Evolutionary conservation across 2,797 vertebrate genomes (phyloP), one percentile per base, ranked within the genome.

Genomic region (Poecilia velifera): DNA sequence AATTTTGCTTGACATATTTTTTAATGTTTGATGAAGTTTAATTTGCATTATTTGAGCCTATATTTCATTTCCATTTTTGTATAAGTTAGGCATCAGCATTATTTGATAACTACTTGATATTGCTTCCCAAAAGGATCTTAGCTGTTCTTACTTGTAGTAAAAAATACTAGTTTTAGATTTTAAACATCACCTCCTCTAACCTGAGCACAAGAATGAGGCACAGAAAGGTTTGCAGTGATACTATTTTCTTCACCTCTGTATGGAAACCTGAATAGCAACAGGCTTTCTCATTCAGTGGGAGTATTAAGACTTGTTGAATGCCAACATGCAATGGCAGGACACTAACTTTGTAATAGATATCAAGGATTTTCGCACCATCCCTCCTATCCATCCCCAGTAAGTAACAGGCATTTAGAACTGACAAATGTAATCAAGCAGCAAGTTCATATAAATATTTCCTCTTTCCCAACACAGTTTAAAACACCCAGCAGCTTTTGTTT

Each of bases 271-370:
- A 55, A 81, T 18, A 43, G 49, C 76, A 49, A 43, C 81, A 82
- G 73, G 73, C 72, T 72, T 86, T 86, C 16, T 78, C 22, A 77
- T 83, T 85, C 7, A 5, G 62, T 83, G 59, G 39, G 76, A 89
- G 82, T 74, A 36, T 41, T 41, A 41, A 41, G 31, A 64, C 34
- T 31, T 49, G 46, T 31, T 77, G 80, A 87, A 91, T 86, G 70
- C 76, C 80, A 84, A 88, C 75, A n/a, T 84, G 77, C 47, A 76
- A 13, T 13, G 43, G 68, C 77, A 55, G 55, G 55, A 31, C 55
- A 39, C 57, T 79, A 49, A 70, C 78, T 55, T 80, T 71, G 71
- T 80, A 64, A 18, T 79, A 62, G 62, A 78, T 41, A 22, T 49
- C 77, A 66, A 74, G 74, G 77, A 80, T 53, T 64, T 83, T 68